A percentile compares a stretch with the other conserved stretches of the same genome.
These are phyloP conservation scores for Palaemon carinicauda DNA, from an alignment of 1,140 invertebrate species.

Conservation along the genomic window DNA sequence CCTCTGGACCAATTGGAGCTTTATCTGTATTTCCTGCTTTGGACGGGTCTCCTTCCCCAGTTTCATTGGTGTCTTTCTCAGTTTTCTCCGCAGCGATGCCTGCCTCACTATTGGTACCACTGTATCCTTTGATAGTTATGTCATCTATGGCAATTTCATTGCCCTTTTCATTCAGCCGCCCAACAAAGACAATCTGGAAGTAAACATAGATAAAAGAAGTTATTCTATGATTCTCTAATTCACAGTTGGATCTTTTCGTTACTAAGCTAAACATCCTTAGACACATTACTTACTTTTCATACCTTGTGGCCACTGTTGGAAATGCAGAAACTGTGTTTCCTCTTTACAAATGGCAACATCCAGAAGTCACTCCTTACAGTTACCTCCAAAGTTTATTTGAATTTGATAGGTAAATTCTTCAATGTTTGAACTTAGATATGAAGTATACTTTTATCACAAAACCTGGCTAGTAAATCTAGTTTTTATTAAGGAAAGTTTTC, in stretches of 20 bases:
- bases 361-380: too few species aligned
- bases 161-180: constrained; percentile 9
- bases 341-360: too few species aligned
- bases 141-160: constrained; percentile 38
- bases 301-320: not conserved
- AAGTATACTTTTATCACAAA: too few species aligned
- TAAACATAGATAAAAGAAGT: not conserved
- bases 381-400: too few species aligned
- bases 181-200: constrained; percentile 35
- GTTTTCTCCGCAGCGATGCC: not conserved
- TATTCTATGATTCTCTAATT: not conserved
- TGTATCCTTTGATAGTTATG: constrained; percentile 1
- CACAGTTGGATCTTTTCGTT: too few species aligned
- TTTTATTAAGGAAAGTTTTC: too few species aligned
- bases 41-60: not conserved
- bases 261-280: not conserved
- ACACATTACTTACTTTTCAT: not conserved
- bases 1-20: not conserved
- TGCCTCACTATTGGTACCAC: not conserved
- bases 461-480: too few species aligned
- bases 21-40: not conserved
- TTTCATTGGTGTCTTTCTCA: not conserved
- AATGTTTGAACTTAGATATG: too few species aligned
- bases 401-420: too few species aligned
- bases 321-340: not conserved